phyloP scores from a whole-genome alignment of 2,113 vertebrate genomes.

The Pelvicachromis taeniatus region DNA sequence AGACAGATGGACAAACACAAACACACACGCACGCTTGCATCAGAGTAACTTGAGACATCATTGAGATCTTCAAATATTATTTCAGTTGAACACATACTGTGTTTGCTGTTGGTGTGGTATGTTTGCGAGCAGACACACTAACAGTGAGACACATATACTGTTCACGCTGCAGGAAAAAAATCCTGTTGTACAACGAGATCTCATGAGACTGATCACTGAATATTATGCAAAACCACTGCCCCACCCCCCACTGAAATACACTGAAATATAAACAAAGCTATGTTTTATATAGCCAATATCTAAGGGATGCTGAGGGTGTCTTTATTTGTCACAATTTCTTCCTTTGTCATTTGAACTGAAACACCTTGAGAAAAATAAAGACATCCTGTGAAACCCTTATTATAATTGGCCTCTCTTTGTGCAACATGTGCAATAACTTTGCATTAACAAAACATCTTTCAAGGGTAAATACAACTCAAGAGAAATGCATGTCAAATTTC shows the following conservation, averaged over 20 bases:
- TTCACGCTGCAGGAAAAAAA: not conserved
- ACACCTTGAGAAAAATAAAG: not conserved
- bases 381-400: not conserved
- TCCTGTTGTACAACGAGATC: not conserved
- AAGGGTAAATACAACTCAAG: not conserved
- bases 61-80: not conserved
- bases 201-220: not conserved
- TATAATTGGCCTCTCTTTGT: not conserved
- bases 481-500: not conserved
- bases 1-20: not conserved
- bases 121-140: not conserved
- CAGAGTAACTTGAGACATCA: not conserved
- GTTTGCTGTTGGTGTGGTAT: not conserved
- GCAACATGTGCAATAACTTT: not conserved
- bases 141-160: not conserved
- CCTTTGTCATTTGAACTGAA: not conserved
- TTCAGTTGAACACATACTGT: not conserved
- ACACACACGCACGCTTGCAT: not conserved
- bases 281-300: not conserved
- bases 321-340: not conserved
- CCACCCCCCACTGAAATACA: not conserved
- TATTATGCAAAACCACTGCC: not conserved
- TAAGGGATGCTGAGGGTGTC: not conserved
- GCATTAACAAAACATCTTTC: not conserved
- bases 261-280: not conserved